Evolutionary conservation across 2,113 vertebrate species (phyloP).

Genomic region (Chloebia gouldiae): DNA sequence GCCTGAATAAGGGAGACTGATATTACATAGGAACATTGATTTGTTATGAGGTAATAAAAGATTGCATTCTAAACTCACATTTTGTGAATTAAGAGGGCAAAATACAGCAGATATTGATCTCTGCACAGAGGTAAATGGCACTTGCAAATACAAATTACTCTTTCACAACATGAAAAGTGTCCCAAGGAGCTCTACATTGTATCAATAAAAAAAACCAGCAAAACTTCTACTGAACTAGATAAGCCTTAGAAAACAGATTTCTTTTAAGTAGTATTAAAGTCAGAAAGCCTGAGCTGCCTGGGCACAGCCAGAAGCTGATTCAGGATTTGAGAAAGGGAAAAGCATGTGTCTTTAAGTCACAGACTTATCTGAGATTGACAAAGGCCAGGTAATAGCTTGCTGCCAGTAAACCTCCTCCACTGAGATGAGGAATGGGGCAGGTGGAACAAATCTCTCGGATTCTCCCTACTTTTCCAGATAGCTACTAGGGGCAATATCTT

Average conservation of each 20-base stretch:
- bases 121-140: neutral
- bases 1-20: neutral
- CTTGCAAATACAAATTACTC: constrained; percentile 1
- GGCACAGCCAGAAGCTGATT: neutral
- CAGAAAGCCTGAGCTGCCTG: neutral
- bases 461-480: neutral
- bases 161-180: neutral
- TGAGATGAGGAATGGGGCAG: neutral
- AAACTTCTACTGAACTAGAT: constrained; percentile 30
- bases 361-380: neutral
- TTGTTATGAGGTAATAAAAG: constrained; percentile 14
- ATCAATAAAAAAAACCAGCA: constrained; percentile 2
- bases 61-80: neutral
- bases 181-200: neutral
- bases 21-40: constrained; percentile 11
- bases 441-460: neutral
- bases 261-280: constrained; percentile 32
- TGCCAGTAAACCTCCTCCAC: neutral
- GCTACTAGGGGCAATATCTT: neutral
- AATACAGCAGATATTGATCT: neutral
- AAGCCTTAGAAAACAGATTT: constrained; percentile 31
- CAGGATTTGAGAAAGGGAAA: neutral
- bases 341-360: neutral
- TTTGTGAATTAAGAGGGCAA: constrained; percentile 6
- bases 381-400: neutral